Conservation (phyloP, 2,888 invertebrate genomes). For the Panzeria rudis region DNA sequence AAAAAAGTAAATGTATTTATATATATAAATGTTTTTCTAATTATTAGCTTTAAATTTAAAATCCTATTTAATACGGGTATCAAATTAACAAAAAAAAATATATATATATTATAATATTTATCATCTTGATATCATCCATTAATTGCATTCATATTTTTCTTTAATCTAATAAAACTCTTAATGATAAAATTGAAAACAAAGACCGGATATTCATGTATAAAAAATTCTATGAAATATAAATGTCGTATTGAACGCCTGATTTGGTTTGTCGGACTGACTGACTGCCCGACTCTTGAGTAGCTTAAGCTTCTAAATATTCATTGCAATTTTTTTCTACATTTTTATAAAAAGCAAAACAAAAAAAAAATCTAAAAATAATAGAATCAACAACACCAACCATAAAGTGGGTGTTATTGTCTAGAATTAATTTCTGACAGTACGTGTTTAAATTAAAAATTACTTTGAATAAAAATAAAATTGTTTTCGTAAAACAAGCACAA, state of each 20-base stretch:
- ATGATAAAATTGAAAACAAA: slow-evolving; percentile 52
- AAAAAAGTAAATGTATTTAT: too few species aligned
- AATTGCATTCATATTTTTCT: slow-evolving; percentile 21
- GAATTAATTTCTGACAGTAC: slow-evolving; percentile 61
- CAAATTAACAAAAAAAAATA: not conserved
- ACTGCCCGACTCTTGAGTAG: slow-evolving; percentile 17
- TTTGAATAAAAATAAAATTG: slow-evolving; percentile 24
- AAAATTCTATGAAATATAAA: slow-evolving; percentile 17
- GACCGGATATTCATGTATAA: slow-evolving; percentile 51
- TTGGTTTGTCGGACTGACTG: slow-evolving; percentile 33
- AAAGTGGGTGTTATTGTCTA: slow-evolving; percentile 70
- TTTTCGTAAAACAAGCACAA: slow-evolving; percentile 23
- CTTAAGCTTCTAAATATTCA: slow-evolving; percentile 59
- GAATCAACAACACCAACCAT: slow-evolving; percentile 37
- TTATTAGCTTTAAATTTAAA: not conserved
- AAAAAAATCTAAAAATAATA: slow-evolving; percentile 31
- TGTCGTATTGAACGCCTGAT: slow-evolving; percentile 16
- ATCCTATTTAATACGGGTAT: slow-evolving; percentile 5
- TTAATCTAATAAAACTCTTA: slow-evolving; percentile 37
- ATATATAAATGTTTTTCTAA: not conserved
- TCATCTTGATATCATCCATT: slow-evolving; percentile 30
- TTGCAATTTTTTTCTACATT: slow-evolving; percentile 14
- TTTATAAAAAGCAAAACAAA: slow-evolving; percentile 5
- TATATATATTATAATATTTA: slow-evolving; percentile 1
- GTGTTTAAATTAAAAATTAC: slow-evolving; percentile 68